These are phyloP conservation scores for Diadegma fenestrale DNA, from an alignment of 2,888 invertebrate genomes.

Conservation along the genomic window DNA sequence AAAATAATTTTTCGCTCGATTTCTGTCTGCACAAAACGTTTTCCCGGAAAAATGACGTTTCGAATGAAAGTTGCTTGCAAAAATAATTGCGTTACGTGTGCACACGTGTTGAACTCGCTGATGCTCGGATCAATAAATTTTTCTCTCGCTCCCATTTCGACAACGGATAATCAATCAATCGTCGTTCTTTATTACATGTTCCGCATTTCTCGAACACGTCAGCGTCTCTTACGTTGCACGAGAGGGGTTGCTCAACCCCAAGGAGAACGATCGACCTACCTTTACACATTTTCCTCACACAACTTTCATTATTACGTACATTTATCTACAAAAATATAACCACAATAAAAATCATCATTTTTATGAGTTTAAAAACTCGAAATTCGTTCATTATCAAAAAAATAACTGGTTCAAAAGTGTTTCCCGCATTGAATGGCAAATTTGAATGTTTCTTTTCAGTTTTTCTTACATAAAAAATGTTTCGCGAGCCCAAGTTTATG, in stretches of 20 bases:
- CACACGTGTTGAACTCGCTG: neutral
- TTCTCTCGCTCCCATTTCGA: constrained; percentile 52
- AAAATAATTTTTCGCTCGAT: neutral
- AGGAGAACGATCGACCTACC: neutral
- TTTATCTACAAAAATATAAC: neutral
- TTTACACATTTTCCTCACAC: neutral
- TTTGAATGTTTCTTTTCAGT: no score
- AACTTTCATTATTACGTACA: neutral
- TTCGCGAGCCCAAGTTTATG: no score
- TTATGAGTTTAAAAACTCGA: no score
- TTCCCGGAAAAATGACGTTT: neutral
- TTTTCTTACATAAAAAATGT: no score
- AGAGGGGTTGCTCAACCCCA: constrained; percentile 46
- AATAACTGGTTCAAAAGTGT: no score
- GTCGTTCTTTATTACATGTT: constrained; percentile 49
- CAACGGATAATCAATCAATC: constrained; percentile 71
- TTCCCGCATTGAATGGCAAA: no score
- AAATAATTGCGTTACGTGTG: neutral
- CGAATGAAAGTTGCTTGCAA: neutral
- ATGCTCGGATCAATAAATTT: constrained; percentile 5
- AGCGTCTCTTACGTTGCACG: constrained; percentile 35
- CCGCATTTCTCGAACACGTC: constrained; percentile 53
- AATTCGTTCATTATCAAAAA: no score
- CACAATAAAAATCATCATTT: no score
- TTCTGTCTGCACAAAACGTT: neutral